Conservation (phyloP, 2,888 invertebrate genomes). For the Lordiphosa andalusiaca region DNA sequence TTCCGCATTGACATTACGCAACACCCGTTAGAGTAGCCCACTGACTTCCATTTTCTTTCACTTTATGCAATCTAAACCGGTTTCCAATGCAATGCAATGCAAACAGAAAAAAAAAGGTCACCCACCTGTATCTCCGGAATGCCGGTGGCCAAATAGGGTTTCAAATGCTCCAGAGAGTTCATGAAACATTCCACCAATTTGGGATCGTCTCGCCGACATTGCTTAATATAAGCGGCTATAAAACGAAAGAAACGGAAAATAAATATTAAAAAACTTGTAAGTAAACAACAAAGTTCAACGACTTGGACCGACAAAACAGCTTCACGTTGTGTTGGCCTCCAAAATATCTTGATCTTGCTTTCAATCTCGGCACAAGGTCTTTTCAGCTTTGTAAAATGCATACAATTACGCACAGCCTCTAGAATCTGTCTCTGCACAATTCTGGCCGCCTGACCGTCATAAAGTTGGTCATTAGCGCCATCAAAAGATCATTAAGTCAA, state of each 20-base stretch:
- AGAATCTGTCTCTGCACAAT: constrained; percentile 36
- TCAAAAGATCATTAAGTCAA: constrained; percentile 20
- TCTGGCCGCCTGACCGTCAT: constrained; percentile 38
- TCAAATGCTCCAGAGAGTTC: constrained; percentile 82
- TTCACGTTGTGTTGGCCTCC: constrained; percentile 17
- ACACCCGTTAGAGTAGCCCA: constrained; percentile 38
- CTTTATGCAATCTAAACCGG: constrained; percentile 25
- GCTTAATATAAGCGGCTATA: constrained; percentile 83
- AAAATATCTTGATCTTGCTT: constrained; percentile 20
- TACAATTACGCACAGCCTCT: constrained; percentile 9
- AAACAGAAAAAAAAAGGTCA: constrained; percentile 14
- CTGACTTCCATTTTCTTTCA: constrained; percentile 27
- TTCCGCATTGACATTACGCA: constrained; percentile 48
- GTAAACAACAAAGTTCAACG: constrained; percentile 55
- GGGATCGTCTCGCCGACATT: constrained; percentile 84
- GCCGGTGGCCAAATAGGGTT: constrained; percentile 83
- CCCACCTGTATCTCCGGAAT: constrained; percentile 84
- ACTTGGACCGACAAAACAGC: constrained; percentile 28
- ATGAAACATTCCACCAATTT: constrained; percentile 83
- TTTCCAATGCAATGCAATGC: constrained; percentile 22
- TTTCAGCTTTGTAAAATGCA: constrained; percentile 25
- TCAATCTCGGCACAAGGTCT: not conserved
- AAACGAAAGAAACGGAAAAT: constrained; percentile 18
- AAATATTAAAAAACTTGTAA: constrained; percentile 32
- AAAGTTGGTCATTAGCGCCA: constrained; percentile 28